Conservation (phyloP, 2,797 vertebrate genomes). For the Octomys mimax region DNA sequence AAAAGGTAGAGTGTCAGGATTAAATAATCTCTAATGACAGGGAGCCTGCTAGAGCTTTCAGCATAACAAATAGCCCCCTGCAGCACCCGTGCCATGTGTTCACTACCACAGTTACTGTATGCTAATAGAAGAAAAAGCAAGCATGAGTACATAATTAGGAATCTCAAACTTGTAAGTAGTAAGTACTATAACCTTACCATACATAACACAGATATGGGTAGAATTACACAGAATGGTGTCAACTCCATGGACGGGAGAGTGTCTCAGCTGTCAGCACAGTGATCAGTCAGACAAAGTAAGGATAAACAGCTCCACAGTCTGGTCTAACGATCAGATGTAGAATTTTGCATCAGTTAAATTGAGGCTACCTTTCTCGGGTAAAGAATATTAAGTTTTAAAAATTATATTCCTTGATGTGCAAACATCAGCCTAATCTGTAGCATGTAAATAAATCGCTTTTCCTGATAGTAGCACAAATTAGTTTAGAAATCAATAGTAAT, state of each 20-base stretch:
- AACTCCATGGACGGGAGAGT: neutral
- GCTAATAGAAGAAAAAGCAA: neutral
- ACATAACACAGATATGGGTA: neutral
- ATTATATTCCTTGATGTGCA: neutral
- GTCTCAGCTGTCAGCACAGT: neutral
- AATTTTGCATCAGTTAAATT: neutral
- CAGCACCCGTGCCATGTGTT: neutral
- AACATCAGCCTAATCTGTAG: constrained; percentile 12
- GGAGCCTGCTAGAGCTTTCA: neutral
- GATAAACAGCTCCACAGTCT: neutral
- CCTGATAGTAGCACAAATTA: neutral
- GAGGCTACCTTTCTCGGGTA: constrained; percentile 10
- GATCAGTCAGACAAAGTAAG: neutral
- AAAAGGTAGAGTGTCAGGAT: neutral
- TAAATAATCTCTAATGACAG: neutral
- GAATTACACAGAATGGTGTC: constrained; percentile 14
- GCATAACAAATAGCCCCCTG: neutral
- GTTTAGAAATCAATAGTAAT: constrained; percentile 38
- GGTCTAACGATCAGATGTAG: neutral
- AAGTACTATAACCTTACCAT: neutral
- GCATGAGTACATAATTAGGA: neutral
- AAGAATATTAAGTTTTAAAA: constrained; percentile 9
- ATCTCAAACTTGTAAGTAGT: neutral
- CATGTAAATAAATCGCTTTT: constrained; percentile 16
- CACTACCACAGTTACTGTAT: neutral